Conservation (phyloP, 2,888 invertebrate genomes). For the Teleogryllus oceanicus region DNA sequence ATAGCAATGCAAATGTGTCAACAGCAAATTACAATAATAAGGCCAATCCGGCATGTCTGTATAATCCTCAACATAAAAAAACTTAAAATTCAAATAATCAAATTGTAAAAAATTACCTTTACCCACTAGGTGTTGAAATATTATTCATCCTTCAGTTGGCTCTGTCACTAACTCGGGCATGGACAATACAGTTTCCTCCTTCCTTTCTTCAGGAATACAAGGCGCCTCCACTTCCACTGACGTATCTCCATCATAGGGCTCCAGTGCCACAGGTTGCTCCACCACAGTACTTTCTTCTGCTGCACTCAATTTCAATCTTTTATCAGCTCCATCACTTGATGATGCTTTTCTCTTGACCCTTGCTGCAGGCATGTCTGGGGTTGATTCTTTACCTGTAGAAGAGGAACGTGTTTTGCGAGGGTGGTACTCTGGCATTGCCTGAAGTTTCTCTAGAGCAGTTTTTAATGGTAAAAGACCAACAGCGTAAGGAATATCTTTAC, state of each 20-base stretch:
- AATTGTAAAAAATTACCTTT: background rate
- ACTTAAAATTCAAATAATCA: constrained; percentile 8
- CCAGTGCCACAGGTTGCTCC: background rate
- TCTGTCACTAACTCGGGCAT: constrained; percentile 19
- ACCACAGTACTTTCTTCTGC: constrained; percentile 21
- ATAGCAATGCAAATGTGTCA: constrained; percentile 1
- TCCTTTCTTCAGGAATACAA: background rate
- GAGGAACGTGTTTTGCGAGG: constrained; percentile 49
- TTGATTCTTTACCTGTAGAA: constrained; percentile 40
- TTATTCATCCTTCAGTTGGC: constrained; percentile 20
- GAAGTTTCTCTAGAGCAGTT: constrained; percentile 48
- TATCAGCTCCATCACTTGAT: constrained; percentile 24
- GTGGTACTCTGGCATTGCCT: constrained; percentile 48
- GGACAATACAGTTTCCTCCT: background rate
- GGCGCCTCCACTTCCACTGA: background rate
- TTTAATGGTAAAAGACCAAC: constrained; percentile 48
- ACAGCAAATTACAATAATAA: background rate
- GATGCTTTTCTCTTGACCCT: constrained; percentile 31
- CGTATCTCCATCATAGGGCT: background rate
- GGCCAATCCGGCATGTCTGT: background rate
- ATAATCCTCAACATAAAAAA: background rate
- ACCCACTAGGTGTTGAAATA: constrained; percentile 6
- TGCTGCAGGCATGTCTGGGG: constrained; percentile 24
- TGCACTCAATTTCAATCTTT: constrained; percentile 24
- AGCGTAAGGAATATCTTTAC: constrained; percentile 49